Conservation (phyloP, 2,797 vertebrate species). For the Alosa sapidissima region DNA sequence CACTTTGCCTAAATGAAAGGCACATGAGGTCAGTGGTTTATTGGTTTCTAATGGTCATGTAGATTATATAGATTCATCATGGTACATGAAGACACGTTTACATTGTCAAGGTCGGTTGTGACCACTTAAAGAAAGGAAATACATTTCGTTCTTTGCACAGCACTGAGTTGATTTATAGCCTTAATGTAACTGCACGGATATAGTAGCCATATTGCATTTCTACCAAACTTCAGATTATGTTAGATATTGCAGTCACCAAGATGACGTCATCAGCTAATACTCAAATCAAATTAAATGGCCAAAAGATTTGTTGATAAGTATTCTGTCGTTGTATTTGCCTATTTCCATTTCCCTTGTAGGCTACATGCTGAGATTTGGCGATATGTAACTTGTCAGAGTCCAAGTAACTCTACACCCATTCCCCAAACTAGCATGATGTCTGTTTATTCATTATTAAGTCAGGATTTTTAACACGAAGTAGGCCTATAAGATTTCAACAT, state of each 20-base stretch:
- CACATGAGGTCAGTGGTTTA: neutral
- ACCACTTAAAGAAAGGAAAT: neutral
- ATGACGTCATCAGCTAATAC: neutral
- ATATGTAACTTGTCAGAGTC: neutral
- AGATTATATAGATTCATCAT: neutral
- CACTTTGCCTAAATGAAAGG: neutral
- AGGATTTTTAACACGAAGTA: neutral
- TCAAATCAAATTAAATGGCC: neutral
- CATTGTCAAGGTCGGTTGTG: neutral
- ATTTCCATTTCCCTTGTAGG: neutral
- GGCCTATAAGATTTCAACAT: neutral
- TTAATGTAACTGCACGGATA: neutral
- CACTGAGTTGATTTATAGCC: neutral
- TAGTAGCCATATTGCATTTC: neutral
- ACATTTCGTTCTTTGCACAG: neutral
- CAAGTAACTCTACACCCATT: neutral
- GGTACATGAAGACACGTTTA: neutral
- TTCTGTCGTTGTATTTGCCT: neutral
- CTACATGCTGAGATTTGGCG: neutral
- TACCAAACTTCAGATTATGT: neutral
- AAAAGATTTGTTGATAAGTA: neutral
- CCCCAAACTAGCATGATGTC: neutral
- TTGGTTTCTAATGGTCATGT: neutral
- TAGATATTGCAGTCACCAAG: neutral
- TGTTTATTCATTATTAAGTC: neutral